Evolutionary conservation across 2,888 invertebrate genomes (phyloP), one percentile per base, ranked within the genome.

Genomic region (Artemia sp.): DNA sequence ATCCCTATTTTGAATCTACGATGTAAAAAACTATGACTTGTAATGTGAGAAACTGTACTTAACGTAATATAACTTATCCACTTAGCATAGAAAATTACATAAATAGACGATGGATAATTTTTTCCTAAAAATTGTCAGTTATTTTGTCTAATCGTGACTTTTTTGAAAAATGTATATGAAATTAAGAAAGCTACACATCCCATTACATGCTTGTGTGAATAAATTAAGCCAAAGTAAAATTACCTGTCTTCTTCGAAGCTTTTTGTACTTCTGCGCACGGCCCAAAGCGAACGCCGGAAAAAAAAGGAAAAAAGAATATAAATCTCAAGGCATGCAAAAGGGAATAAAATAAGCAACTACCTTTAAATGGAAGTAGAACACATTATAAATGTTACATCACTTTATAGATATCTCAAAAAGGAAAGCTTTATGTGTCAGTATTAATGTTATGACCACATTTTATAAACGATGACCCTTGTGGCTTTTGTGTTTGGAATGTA

Each of bases 191-290:
- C 12, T 19, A 2, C 51, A 68, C 12, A 68, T 51, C 51, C 38
- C 38, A 38, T 38, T 38, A 38, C 38, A 38, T 38, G 38, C 38
- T 38, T 38, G 38, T 38, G 38, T 38, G 38, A 38, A 38, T 38
- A 38, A 38, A 38, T 38, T 38, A 38, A 38, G 38, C 38, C 38
- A 38, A 38, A 38, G 38, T 38, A 67, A 68, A 66, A 70, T 71
- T 68, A 73, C 73, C 86, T 88, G 88, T 80, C 88, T 82, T 78
- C 89, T 82, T 78, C 88, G 84, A 76, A 89, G 83, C 80, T 89
- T 89, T 82, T 88, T 86, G 84, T 88, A 88, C 84, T 88, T 89
- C 88, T 89, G 84, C 75, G 72, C 64, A 58, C 24, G 64, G 73
- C 71, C 72, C 68, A 72, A 72, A 74, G 73, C 76, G 73, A 72